Percentiles rank a stretch among this genome's conserved stretches.
phyloP scores from a whole-genome alignment of 2,888 invertebrate species.

The Ichneumon xanthorius region DNA sequence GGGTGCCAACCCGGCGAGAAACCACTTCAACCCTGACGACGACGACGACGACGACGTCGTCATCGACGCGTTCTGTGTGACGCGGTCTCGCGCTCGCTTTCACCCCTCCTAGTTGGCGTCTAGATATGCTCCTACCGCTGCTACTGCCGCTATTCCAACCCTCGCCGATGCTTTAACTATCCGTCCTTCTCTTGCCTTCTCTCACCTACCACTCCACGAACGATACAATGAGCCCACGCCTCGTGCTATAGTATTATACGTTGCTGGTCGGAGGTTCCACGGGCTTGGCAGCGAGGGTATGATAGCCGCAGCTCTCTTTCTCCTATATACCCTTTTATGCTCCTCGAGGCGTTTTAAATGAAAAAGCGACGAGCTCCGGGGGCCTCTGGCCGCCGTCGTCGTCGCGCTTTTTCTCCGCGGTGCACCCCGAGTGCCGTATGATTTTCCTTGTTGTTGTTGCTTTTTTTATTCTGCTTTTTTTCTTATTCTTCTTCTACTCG shows the following conservation, averaged over 20 bases:
- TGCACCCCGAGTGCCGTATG: slow-evolving; percentile 60
- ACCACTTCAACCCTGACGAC: slow-evolving; percentile 56
- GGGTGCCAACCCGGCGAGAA: slow-evolving; percentile 35
- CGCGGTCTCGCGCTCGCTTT: slow-evolving; percentile 29
- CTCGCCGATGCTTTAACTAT: slow-evolving; percentile 34
- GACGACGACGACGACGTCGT: slow-evolving; percentile 34
- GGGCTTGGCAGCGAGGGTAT: neutral
- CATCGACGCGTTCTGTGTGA: slow-evolving; percentile 47
- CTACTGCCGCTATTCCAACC: slow-evolving; percentile 37
- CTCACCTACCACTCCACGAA: slow-evolving; percentile 25
- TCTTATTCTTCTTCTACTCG: neutral
- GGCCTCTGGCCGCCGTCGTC: slow-evolving; percentile 48
- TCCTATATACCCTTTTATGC: slow-evolving; percentile 49
- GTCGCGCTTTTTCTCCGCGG: slow-evolving; percentile 41
- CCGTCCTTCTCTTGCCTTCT: slow-evolving; percentile 15
- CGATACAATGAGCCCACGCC: slow-evolving; percentile 60
- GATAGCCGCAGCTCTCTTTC: slow-evolving; percentile 1
- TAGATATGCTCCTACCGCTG: slow-evolving; percentile 34
- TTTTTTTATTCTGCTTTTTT: slow-evolving; percentile 17
- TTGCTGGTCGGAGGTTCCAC: slow-evolving; percentile 38
- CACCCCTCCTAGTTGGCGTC: slow-evolving; percentile 1
- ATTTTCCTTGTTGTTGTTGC: slow-evolving; percentile 63
- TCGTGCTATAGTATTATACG: slow-evolving; percentile 52
- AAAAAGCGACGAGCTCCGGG: slow-evolving; percentile 56
- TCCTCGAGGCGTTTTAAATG: slow-evolving; percentile 66